Conservation (phyloP, 1,140 invertebrate genomes). For the Neotoxoptera formosana region DNA sequence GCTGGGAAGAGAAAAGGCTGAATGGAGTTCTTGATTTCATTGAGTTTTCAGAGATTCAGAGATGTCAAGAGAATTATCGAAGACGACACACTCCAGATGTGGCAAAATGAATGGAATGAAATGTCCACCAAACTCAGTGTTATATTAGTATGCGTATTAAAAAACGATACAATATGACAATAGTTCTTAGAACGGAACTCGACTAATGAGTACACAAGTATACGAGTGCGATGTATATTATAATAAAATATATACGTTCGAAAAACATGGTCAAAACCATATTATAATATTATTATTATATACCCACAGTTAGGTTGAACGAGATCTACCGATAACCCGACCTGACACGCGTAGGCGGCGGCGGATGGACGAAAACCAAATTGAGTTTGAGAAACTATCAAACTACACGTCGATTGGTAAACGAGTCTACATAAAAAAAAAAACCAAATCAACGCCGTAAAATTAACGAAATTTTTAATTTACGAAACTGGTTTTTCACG, state of each 20-base stretch:
- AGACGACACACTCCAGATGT: no score
- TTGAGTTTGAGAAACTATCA: background rate
- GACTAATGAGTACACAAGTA: background rate
- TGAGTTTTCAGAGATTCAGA: no score
- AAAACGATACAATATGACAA: background rate
- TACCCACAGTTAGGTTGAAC: background rate
- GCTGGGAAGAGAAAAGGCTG: no score
- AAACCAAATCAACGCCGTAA: background rate
- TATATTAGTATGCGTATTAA: background rate
- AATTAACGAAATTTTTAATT: background rate
- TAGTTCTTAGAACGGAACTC: background rate
- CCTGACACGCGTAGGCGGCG: background rate
- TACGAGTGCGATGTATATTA: background rate
- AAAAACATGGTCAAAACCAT: background rate
- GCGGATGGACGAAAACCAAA: background rate
- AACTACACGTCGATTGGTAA: background rate
- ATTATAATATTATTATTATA: background rate
- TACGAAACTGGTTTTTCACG: background rate
- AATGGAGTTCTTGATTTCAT: no score
- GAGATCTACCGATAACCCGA: background rate
- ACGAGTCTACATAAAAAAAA: background rate
- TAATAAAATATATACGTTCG: background rate
- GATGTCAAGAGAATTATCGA: no score
- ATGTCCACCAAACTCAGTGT: no score
- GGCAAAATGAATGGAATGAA: no score